These are phyloP conservation scores for Paratrypauchen microcephalus DNA, from an alignment of 2,797 vertebrate genomes.

Conservation along the genomic window DNA sequence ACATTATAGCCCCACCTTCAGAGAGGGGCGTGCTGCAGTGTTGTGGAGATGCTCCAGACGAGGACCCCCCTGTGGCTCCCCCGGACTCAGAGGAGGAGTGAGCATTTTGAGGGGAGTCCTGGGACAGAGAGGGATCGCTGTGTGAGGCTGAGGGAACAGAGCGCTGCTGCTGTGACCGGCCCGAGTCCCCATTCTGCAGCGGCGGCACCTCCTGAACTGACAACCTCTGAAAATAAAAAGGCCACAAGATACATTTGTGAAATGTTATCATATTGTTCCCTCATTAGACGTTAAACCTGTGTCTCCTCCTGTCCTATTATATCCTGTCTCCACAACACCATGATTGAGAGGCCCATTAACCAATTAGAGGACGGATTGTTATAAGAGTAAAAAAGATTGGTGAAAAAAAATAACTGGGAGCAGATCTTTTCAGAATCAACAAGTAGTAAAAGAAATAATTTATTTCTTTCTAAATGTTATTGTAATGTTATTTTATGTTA, in stretches of 20 bases:
- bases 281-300: not conserved
- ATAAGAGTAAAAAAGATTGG: too few relatives aligned
- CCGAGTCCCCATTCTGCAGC: constrained; percentile 80
- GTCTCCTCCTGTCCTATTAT: too few relatives aligned
- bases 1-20: not conserved
- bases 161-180: constrained; percentile 71
- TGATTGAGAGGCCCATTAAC: too few relatives aligned
- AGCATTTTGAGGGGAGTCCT: constrained; percentile 62
- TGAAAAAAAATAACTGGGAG: too few relatives aligned
- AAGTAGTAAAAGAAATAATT: too few relatives aligned
- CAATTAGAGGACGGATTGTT: too few relatives aligned
- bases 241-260: constrained; percentile 3
- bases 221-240: constrained; percentile 68
- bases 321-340: too few relatives aligned
- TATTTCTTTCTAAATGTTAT: too few relatives aligned
- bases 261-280: not conserved
- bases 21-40: constrained; percentile 51
- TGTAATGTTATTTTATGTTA: too few relatives aligned
- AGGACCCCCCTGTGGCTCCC: constrained; percentile 54
- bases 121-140: constrained; percentile 56
- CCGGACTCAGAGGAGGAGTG: constrained; percentile 43
- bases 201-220: constrained; percentile 84
- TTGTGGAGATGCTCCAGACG: constrained; percentile 55
- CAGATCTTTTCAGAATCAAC: too few relatives aligned
- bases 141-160: constrained; percentile 58